These are phyloP conservation scores for Drosophila nannoptera DNA, from an alignment of 1,140 invertebrate species.

Conservation along the genomic window DNA sequence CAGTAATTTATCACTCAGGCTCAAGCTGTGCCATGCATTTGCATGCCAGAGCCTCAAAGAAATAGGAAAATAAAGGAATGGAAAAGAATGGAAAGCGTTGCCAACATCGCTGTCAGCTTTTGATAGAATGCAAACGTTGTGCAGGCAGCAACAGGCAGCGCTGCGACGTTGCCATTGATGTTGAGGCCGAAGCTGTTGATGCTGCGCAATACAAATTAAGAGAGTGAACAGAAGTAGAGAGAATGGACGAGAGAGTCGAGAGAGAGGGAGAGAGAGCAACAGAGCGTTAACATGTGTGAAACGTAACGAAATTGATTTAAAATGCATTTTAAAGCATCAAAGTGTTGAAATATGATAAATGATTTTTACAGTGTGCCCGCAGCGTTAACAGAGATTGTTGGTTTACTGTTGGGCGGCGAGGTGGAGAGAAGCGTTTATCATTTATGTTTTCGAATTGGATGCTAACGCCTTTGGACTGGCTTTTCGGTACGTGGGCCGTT, in stretches of 20 bases:
- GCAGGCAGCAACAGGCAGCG: constrained; percentile 5
- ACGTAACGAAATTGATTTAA: constrained; percentile 75
- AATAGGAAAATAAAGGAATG: background rate
- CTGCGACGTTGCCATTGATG: constrained; percentile 7
- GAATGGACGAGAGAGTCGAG: constrained; percentile 21
- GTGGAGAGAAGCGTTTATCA: constrained; percentile 19
- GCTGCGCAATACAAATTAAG: constrained; percentile 1
- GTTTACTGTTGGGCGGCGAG: constrained; percentile 4
- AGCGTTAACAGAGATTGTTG: constrained; percentile 8
- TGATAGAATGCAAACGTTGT: constrained; percentile 34
- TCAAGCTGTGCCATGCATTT: constrained; percentile 14
- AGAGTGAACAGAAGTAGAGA: constrained; percentile 2
- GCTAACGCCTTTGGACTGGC: constrained; percentile 10
- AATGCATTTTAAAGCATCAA: constrained; percentile 78
- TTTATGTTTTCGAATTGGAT: constrained; percentile 25
- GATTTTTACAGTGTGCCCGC: constrained; percentile 55
- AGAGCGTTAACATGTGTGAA: constrained; percentile 34
- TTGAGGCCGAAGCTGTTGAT: background rate
- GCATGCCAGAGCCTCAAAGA: constrained; percentile 26
- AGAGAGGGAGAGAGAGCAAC: constrained; percentile 17
- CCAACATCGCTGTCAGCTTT: constrained; percentile 28
- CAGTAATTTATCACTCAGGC: constrained; percentile 7
- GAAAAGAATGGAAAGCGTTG: constrained; percentile 38
- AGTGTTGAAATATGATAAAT: constrained; percentile 77
- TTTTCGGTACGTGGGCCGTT: constrained; percentile 57